phyloP scores from a whole-genome alignment of 30 jellyfish, hydroid and myxozoan species.

The Cassiopea xamachana region DNA sequence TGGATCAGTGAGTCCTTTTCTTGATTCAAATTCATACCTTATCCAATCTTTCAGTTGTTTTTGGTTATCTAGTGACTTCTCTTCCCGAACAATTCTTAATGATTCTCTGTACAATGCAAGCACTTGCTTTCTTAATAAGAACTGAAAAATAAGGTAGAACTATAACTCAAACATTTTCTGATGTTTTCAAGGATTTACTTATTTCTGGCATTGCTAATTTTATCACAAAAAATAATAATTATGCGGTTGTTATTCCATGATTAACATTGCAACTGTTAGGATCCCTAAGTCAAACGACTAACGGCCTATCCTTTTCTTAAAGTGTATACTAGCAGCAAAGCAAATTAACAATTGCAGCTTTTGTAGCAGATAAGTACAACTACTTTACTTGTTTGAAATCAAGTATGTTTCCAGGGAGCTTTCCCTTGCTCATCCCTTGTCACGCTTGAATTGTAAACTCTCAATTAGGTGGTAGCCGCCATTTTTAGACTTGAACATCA shows the following conservation, averaged over 20 bases:
- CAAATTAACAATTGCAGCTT: no score
- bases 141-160: slow-evolving; percentile 22
- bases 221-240: no score
- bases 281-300: no score
- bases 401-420: slow-evolving; percentile 21
- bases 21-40: slow-evolving; percentile 68
- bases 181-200: no score
- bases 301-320: no score
- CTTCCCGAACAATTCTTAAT: slow-evolving; percentile 39
- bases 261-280: no score
- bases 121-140: slow-evolving; percentile 55
- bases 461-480: not conserved
- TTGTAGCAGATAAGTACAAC: not conserved
- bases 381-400: slow-evolving; percentile 62
- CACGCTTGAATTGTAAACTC: not conserved
- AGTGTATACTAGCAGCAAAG: no score
- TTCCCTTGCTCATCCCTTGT: slow-evolving; percentile 15
- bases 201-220: no score
- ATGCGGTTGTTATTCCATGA: no score
- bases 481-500: slow-evolving; percentile 8
- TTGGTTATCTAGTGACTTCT: slow-evolving; percentile 26
- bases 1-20: slow-evolving; percentile 39
- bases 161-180: no score
- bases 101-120: slow-evolving; percentile 62
- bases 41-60: slow-evolving; percentile 65